Evolutionary conservation across 2,888 invertebrate genomes (phyloP).

Genomic region (Pomacea canaliculata): DNA sequence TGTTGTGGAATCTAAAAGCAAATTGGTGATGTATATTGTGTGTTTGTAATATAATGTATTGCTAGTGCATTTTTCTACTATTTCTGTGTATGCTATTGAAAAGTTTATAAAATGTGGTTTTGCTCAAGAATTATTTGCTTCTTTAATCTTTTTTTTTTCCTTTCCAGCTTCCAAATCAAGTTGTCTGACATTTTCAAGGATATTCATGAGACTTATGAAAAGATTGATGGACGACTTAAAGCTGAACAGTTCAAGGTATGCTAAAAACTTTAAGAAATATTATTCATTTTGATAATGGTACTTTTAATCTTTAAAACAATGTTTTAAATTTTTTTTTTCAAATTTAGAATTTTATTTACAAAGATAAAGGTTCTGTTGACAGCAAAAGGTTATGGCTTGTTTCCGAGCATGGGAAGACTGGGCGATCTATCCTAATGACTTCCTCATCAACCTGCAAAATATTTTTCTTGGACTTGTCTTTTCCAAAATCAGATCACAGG

Average conservation of each 20-base stretch:
- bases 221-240: slow-evolving; percentile 86
- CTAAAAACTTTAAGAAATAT: not conserved
- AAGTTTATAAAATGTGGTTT: no score
- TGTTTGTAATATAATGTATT: no score
- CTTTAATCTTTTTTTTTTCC: not conserved
- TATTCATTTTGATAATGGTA: no score
- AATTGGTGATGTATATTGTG: not conserved
- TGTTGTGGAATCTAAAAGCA: not conserved
- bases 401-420: slow-evolving; percentile 98
- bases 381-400: slow-evolving; percentile 83
- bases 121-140: no score
- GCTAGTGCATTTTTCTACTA: no score
- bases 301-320: not conserved
- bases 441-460: slow-evolving; percentile 87
- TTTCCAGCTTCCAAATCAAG: slow-evolving; percentile 83
- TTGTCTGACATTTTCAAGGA: slow-evolving; percentile 83
- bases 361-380: slow-evolving; percentile 28
- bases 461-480: slow-evolving; percentile 85
- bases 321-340: not conserved
- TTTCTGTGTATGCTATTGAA: no score
- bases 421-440: slow-evolving; percentile 94
- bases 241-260: slow-evolving; percentile 93
- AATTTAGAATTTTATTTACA: not conserved
- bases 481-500: slow-evolving; percentile 30
- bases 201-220: slow-evolving; percentile 80